Conservation (phyloP, 2,797 vertebrate genomes). For the Carduelis carduelis region DNA sequence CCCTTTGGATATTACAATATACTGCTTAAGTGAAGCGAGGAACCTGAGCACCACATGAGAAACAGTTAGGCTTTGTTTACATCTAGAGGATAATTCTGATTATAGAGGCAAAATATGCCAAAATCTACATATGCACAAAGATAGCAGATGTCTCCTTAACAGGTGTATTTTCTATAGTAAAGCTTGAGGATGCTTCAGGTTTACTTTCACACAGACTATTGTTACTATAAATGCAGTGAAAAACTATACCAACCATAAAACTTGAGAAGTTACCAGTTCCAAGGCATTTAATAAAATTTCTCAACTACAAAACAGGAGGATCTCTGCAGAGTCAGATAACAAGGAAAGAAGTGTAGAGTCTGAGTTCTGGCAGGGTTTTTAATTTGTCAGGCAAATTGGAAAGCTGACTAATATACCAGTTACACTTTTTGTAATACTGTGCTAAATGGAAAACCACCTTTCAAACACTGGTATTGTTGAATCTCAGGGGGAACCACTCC, state of each 20-base stretch:
- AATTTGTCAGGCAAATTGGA: background rate
- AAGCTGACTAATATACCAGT: background rate
- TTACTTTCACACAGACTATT: background rate
- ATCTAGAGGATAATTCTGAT: background rate
- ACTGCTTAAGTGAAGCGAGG: background rate
- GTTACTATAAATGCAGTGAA: background rate
- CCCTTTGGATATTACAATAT: background rate
- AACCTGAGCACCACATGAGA: background rate
- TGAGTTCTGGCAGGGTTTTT: background rate
- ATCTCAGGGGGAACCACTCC: background rate
- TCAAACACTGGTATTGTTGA: background rate
- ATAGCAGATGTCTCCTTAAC: background rate
- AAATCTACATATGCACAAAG: background rate
- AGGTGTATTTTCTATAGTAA: background rate
- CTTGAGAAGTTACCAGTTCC: background rate
- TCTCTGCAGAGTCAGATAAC: background rate
- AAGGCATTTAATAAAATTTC: background rate
- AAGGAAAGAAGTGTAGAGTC: background rate
- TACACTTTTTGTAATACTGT: background rate
- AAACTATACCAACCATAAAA: background rate
- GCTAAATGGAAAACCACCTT: background rate
- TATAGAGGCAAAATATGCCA: background rate
- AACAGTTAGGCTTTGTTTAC: background rate
- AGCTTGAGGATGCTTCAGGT: background rate
- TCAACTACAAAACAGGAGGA: background rate